Evolutionary conservation across 2,113 vertebrate genomes (phyloP).

Genomic region (Pterocles burchelli): DNA sequence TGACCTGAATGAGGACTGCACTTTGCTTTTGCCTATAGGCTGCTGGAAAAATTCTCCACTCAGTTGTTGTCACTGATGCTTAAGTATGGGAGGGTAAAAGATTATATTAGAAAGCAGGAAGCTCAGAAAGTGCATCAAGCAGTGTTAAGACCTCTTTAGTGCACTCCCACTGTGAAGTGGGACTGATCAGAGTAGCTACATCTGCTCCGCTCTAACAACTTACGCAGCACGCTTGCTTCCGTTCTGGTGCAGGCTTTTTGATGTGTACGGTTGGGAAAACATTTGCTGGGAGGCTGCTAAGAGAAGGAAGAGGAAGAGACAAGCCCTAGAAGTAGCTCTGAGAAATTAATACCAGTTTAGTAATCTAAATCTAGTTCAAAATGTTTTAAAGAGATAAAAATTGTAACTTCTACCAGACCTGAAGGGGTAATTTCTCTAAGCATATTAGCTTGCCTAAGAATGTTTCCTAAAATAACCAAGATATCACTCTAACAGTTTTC

Average conservation of each 20-base stretch:
- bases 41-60: neutral
- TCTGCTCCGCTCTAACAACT: neutral
- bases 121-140: neutral
- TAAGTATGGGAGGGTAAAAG: neutral
- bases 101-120: neutral
- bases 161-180: neutral
- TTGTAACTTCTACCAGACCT: neutral
- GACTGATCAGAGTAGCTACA: neutral
- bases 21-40: neutral
- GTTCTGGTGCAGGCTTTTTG: neutral
- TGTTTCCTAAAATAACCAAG: neutral
- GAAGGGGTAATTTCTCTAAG: neutral
- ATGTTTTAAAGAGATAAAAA: conserved; percentile 16
- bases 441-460: neutral
- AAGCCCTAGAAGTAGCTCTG: neutral
- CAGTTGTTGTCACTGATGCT: neutral
- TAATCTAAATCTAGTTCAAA: conserved; percentile 2
- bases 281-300: neutral
- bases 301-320: neutral
- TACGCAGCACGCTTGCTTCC: neutral
- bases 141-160: neutral
- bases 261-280: neutral
- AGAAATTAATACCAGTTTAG: neutral
- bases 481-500: neutral
- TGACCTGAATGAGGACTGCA: rapidly evolving